phyloP scores from a whole-genome alignment of 35 echinoderm and acorn worm species.

The Apostichopus parvimensis region DNA sequence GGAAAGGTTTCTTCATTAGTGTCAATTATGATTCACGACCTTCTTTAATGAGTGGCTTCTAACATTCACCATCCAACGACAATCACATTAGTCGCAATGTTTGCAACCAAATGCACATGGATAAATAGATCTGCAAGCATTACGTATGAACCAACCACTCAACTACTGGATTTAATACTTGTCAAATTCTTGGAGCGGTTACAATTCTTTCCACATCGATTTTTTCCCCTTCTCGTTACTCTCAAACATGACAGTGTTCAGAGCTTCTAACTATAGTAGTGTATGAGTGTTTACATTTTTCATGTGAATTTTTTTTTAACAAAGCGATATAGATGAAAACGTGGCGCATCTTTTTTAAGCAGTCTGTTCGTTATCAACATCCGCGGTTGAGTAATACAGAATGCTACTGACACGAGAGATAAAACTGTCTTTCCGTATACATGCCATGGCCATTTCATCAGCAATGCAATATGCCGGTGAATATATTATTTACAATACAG shows the following conservation, averaged over 20 bases:
- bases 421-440: too few relatives aligned
- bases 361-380: conserved; percentile 7
- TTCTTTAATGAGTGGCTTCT: background rate
- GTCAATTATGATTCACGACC: background rate
- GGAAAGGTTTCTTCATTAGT: background rate
- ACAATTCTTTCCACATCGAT: too few relatives aligned
- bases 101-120: too few relatives aligned
- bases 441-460: background rate
- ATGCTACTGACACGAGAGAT: background rate
- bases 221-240: too few relatives aligned
- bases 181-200: too few relatives aligned
- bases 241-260: too few relatives aligned
- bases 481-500: too few relatives aligned
- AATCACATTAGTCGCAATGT: background rate
- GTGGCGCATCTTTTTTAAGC: background rate
- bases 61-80: background rate
- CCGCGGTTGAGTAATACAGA: background rate
- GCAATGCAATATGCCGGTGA: background rate
- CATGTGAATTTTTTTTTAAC: background rate
- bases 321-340: background rate
- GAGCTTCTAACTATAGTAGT: too few relatives aligned
- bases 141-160: too few relatives aligned
- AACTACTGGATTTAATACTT: too few relatives aligned
- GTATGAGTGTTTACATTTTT: background rate
- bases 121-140: too few relatives aligned